Evolutionary conservation across 2,113 vertebrate species (phyloP).

Genomic region (Trematocara macrostoma): DNA sequence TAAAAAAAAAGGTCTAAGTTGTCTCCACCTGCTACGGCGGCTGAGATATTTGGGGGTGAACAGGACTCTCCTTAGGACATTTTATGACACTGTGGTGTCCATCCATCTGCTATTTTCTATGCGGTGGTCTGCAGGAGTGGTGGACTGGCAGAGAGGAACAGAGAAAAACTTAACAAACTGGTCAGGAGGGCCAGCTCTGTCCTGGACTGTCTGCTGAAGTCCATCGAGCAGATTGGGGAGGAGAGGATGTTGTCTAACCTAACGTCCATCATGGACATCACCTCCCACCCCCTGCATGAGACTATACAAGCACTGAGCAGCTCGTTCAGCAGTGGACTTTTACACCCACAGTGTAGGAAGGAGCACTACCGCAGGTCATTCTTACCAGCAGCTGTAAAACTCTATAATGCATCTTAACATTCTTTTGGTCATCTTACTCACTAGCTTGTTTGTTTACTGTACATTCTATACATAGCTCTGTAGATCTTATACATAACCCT

Average conservation of each 20-base stretch:
- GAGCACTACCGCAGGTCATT: neutral
- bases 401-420: no score
- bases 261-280: neutral
- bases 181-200: no score
- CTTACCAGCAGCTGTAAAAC: neutral
- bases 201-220: neutral
- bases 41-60: no score
- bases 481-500: no score
- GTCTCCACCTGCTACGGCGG: neutral
- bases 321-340: neutral
- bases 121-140: no score
- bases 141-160: no score
- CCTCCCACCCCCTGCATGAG: neutral
- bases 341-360: neutral
- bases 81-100: no score
- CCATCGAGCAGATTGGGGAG: neutral
- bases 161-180: no score
- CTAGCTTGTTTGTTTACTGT: no score
- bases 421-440: no score
- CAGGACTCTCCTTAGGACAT: fast-evolving
- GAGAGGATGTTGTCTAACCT: neutral
- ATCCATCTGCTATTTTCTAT: no score
- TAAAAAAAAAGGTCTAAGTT: neutral
- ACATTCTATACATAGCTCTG: no score
- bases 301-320: neutral